Evolutionary conservation across 2,113 vertebrate species (phyloP).

Genomic region (Chamaetylas fuelleborni): DNA sequence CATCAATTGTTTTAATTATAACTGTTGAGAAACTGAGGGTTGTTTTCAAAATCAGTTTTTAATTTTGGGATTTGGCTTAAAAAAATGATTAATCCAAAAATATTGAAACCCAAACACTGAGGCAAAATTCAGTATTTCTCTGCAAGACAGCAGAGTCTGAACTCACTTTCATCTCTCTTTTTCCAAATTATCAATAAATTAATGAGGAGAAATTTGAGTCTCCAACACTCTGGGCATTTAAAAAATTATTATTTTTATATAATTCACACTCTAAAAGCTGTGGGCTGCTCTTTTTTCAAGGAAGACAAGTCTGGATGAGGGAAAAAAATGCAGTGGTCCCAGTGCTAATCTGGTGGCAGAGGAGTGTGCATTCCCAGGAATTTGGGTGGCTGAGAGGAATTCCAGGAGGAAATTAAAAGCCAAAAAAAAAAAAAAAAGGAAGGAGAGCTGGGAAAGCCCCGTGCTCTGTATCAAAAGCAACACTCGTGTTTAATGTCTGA

Average conservation of each 20-base stretch:
- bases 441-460: background rate
- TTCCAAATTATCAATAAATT: background rate
- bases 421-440: background rate
- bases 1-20: background rate
- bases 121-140: background rate
- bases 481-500: background rate
- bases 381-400: background rate
- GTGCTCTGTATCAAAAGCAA: background rate
- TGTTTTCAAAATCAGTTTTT: background rate
- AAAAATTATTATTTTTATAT: background rate
- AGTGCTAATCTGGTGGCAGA: background rate
- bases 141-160: background rate
- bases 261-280: background rate
- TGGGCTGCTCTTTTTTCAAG: background rate
- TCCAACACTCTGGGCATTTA: background rate
- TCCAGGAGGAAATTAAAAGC: constrained; percentile 24
- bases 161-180: background rate
- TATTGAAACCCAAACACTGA: background rate
- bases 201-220: background rate
- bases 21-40: rapidly evolving
- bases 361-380: background rate
- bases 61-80: background rate
- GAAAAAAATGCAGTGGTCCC: background rate
- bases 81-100: background rate
- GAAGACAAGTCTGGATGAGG: background rate